A percentile compares a stretch with the other conserved stretches of the same genome.
phyloP scores from a whole-genome alignment of 2,797 vertebrate genomes.

The Hydrophis major region DNA sequence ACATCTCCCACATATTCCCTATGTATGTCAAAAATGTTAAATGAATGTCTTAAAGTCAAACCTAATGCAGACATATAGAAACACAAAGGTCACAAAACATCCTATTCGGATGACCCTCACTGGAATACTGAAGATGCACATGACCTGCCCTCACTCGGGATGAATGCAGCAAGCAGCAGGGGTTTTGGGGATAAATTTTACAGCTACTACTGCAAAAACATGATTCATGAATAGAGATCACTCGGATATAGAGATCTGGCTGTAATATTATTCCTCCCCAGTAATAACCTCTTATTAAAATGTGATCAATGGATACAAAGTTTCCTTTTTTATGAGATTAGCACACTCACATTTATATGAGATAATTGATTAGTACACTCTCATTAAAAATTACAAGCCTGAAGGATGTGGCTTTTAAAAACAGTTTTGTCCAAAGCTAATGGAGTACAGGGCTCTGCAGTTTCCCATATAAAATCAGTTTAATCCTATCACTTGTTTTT shows the following conservation, averaged over 20 bases:
- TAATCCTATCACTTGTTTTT: neutral
- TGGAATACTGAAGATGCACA: neutral
- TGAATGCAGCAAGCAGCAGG: neutral
- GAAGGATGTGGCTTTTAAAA: neutral
- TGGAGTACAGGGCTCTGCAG: neutral
- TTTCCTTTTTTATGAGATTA: neutral
- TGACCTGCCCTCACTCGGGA: neutral
- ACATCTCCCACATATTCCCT: neutral
- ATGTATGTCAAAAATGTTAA: neutral
- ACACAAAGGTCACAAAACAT: neutral
- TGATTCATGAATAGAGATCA: neutral
- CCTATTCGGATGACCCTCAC: neutral
- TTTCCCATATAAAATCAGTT: neutral
- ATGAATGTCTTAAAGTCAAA: neutral
- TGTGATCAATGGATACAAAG: neutral
- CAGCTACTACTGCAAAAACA: neutral
- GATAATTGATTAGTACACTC: neutral
- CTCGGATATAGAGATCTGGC: neutral
- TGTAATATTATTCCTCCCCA: neutral
- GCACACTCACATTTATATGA: neutral
- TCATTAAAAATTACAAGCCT: neutral
- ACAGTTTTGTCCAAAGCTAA: neutral
- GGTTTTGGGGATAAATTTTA: neutral
- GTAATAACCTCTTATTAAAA: neutral
- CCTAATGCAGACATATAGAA: neutral